Evolutionary conservation across 1,140 invertebrate genomes (phyloP).

Genomic region (Sesamia nonagrioides): DNA sequence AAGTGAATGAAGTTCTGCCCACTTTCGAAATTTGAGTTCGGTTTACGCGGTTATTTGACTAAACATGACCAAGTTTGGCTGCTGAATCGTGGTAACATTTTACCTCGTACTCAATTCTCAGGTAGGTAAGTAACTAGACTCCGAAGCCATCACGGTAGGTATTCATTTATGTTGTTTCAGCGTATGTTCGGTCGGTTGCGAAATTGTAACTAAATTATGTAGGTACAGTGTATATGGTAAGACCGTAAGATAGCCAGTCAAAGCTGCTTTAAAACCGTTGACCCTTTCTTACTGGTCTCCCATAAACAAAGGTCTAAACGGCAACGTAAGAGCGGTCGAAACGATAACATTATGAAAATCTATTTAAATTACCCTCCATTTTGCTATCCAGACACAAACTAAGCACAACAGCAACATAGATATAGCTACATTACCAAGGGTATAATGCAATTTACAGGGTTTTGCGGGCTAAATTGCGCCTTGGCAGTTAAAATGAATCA

Average conservation of each 20-base stretch:
- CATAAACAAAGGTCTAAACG: background rate
- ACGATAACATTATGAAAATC: constrained; percentile 58
- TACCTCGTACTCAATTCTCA: background rate
- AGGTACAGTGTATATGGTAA: too few species aligned
- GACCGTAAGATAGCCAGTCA: background rate
- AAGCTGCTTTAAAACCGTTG: background rate
- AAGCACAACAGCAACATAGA: constrained; percentile 37
- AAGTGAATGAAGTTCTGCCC: constrained; percentile 37
- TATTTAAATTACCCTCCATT: constrained; percentile 57
- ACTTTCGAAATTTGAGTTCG: constrained; percentile 43
- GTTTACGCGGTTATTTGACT: constrained; percentile 52
- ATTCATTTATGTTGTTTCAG: background rate
- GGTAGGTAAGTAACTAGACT: constrained; percentile 10
- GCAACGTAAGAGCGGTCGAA: constrained; percentile 4
- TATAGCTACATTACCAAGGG: constrained; percentile 58
- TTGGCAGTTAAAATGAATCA: constrained; percentile 76
- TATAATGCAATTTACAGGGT: constrained; percentile 69
- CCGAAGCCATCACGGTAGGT: background rate
- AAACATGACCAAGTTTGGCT: constrained; percentile 50
- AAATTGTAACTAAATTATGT: background rate
- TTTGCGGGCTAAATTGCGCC: constrained; percentile 73
- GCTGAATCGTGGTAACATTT: constrained; percentile 39
- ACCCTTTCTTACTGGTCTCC: background rate
- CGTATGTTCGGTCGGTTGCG: background rate
- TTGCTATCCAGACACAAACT: constrained; percentile 41